Percentiles rank a stretch among this genome's conserved stretches.
phyloP scores from a whole-genome alignment of 2,888 invertebrate species.

The Idaea straminata region DNA sequence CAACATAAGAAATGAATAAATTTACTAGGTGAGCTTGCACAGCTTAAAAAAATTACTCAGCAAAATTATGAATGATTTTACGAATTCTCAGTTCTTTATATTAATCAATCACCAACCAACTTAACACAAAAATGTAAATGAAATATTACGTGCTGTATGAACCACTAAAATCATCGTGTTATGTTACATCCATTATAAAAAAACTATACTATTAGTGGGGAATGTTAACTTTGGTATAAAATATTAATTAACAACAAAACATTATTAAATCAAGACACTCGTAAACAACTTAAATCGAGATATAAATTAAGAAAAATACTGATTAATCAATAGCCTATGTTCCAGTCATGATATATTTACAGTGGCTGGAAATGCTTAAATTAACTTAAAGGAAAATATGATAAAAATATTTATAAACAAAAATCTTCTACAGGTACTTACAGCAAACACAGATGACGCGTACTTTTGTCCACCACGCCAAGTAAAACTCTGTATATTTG shows the following conservation, averaged over 20 bases:
- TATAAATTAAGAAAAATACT: slow-evolving; percentile 79
- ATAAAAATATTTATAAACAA: slow-evolving; percentile 29
- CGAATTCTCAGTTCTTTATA: background rate
- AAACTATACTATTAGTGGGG: slow-evolving; percentile 80
- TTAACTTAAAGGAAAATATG: slow-evolving; percentile 25
- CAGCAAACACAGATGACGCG: slow-evolving; percentile 5
- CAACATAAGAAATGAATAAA: background rate
- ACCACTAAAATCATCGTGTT: slow-evolving; percentile 50
- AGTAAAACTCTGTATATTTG: background rate
- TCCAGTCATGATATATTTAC: slow-evolving; percentile 71
- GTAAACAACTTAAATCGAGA: slow-evolving; percentile 70
- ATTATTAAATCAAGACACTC: slow-evolving; percentile 71
- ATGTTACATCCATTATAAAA: slow-evolving; percentile 44
- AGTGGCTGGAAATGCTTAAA: slow-evolving; percentile 60
- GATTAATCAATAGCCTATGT: slow-evolving; percentile 69
- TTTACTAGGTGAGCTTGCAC: background rate
- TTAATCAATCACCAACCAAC: slow-evolving; percentile 37
- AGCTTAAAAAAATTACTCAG: background rate
- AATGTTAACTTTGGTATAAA: slow-evolving; percentile 88
- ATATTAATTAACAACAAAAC: slow-evolving; percentile 79
- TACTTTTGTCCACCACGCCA: background rate
- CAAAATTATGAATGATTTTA: background rate
- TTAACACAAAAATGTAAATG: slow-evolving; percentile 60
- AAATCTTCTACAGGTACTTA: slow-evolving; percentile 11
- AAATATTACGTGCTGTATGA: slow-evolving; percentile 49